Evolutionary conservation across 2,888 invertebrate genomes (phyloP), one percentile per base, ranked within the genome.

Genomic region (Nephrocerus scutellatus): DNA sequence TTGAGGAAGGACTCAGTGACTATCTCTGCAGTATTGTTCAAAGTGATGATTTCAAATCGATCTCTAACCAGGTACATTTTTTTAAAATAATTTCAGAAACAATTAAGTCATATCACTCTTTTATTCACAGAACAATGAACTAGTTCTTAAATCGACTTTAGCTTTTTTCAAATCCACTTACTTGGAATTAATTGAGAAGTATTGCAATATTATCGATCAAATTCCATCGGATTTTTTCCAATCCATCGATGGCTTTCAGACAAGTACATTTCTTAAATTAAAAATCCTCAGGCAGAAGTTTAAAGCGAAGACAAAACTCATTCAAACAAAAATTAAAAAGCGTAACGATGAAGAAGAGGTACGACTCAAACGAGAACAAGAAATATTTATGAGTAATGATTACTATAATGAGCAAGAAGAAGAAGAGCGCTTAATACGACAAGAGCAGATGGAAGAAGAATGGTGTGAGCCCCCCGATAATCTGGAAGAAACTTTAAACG

Each of bases 101-200:
- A 16, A 9, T 8, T 16, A 16, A 6, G n/a, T 30, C 18, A 6
- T 30, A 30, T 8, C 6, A 14, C 31, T 20, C 8, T 39, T 26
- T 22, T 12, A 22, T 30, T 42, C 39, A 14, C 29, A 55, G 42
- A 54, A 61, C 12, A 58, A 52, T 20, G 48, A 51, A 4, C 36
- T 48, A 4, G 44, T 49, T 12, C 49, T 65, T 0, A 51, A 50
- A 19, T 51, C 51, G 7, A 53, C 54, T n/a, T 49, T 60, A 1
- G 39, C 43, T 2, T 53, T 57, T 26, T 60, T 71, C 37, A 76
- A 74, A 59, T 64, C 67, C 35, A 70, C 75, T 44, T 77, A 81
- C 47, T 68, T 74, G 46, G 72, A 79, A 51, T 57, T 82, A 24
- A 62, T 80, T 53, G 80, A 82, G 52, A 80, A 77, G 63, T 75